Evolutionary conservation across 2,888 invertebrate species (phyloP), one percentile per base, ranked within the genome.

Genomic region (Anorthoa munda): DNA sequence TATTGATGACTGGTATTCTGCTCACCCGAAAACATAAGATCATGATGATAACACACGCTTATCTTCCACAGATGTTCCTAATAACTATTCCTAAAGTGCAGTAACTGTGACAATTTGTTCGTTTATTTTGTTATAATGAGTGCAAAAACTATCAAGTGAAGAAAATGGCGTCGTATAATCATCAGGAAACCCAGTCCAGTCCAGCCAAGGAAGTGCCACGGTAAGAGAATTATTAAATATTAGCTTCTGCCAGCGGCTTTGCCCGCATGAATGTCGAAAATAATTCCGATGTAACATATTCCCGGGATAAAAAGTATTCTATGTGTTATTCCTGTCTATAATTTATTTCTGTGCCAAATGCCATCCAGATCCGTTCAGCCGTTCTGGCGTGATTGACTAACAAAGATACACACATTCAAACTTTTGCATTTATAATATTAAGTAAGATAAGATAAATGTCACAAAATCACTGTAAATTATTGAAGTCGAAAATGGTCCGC

Each of bases 151-250:
- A 84, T 83, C 26, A 81, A 88, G 84, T 93, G 89, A 90, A 79
- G 63, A 84, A 84, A 23, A 94, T 94, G 94, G 95, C 94, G 45
- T 93, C 95, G 18, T 93, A 87, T 79, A 94, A 91, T 83, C 93
- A 94, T 68, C 94, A 94, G 74, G 94, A 94, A 82, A 94, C 94
- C 39, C 94, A 94, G 87, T 94, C 94, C 59, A 94, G 94, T 82
- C 94, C 94, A 31, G 94, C 94, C 5, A 94, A 94, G 86, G 94
- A 94, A 76, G 72, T 93, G 26, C 94, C 95, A 31, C 93, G 95
- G 95, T 95, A 90, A 92, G 92, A 65, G 1, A 65, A 46, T 26
- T 39, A 3, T 9, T 39, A 9, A 39, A 39, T 39, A 39, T 39
- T 39, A 39, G 7, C 39, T 39, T 39, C 9, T 39, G 39, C 0